Evolutionary conservation across 2,797 vertebrate genomes (phyloP).

Genomic region (Bradypus variegatus): DNA sequence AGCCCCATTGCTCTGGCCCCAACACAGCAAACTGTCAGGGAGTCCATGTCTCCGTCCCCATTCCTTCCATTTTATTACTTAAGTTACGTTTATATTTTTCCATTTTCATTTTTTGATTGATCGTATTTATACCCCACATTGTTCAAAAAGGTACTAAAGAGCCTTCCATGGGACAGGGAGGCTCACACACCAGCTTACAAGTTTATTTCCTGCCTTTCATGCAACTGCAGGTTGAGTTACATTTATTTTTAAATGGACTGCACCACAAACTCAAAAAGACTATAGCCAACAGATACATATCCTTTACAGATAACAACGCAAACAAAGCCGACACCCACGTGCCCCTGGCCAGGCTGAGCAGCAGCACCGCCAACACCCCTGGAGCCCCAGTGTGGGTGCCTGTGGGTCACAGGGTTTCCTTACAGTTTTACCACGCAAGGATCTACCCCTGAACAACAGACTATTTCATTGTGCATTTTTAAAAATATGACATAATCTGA

Average conservation of each 20-base stretch:
- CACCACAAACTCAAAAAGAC: background rate
- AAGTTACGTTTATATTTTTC: background rate
- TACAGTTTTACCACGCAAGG: background rate
- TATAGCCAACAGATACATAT: accelerated
- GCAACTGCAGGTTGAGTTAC: too few relatives aligned
- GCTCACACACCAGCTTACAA: too few relatives aligned
- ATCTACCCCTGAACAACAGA: background rate
- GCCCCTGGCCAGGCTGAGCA: background rate
- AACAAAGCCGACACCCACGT: background rate
- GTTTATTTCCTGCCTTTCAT: too few relatives aligned
- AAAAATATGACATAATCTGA: background rate
- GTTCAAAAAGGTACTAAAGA: too few relatives aligned
- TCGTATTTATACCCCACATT: too few relatives aligned
- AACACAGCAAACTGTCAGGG: background rate
- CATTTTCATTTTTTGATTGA: too few relatives aligned
- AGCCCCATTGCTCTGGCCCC: background rate
- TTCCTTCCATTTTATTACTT: background rate
- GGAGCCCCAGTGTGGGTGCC: background rate
- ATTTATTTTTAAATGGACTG: background rate
- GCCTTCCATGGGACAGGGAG: too few relatives aligned
- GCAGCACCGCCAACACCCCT: accelerated
- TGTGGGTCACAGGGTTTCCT: background rate
- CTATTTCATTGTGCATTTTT: background rate
- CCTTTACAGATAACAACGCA: background rate
- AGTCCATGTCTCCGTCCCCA: background rate